Base-by-base conservation (phyloP, 2,797 vertebrate genomes). In the Gymnothorax javanicus region DNA sequence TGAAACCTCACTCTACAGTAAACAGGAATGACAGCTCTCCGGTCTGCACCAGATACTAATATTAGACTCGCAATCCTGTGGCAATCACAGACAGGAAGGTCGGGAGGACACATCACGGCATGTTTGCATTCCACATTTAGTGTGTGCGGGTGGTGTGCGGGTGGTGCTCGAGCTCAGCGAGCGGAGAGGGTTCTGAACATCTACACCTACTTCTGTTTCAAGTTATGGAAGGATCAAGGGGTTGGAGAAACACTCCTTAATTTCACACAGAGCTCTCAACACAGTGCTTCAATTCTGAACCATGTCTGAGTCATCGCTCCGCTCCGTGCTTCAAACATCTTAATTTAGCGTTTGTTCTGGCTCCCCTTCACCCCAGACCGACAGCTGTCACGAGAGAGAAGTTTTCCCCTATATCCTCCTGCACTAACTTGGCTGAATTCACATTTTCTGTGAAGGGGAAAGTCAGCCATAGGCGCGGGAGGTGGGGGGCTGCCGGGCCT, bases 251-350 rank as follows among this genome's bases (percentile, higher is more conserved):
- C 20, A 11, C 1, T 12, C 7, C 7, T 67, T 67, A 20, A 67
- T 20, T 67, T n/a, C 62, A 4, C 6, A 17, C 87, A 87, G 87
- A 91, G 88, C 87, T 88, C 82, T 43, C 79, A 15, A 52, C 77
- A 82, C 84, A 84, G 87, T 73, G 87, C 86, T 84, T 77, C 89
- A 83, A 58, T 84, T 86, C 85, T 82, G 84, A 62, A 62, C 73
- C 86, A 50, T 67, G 86, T 77, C 50, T 87, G 79, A 88, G 71
- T 57, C 79, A 88, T 91, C 88, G 89, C 67, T 88, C 87, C 58
- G 54, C 33, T 58, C 59, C 67, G 81, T 60, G 56, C 59, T 56
- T 84, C 73, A 59, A 69, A 60, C 54, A n/a, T 81, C 82, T 84
- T 84, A 56, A 85, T 71, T 56, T 12, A 20, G 81, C 81, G 23